A percentile compares a stretch with the other conserved stretches of the same genome.
Conservation (phyloP, 2,113 vertebrate genomes). For the Ahaetulla prasina region DNA sequence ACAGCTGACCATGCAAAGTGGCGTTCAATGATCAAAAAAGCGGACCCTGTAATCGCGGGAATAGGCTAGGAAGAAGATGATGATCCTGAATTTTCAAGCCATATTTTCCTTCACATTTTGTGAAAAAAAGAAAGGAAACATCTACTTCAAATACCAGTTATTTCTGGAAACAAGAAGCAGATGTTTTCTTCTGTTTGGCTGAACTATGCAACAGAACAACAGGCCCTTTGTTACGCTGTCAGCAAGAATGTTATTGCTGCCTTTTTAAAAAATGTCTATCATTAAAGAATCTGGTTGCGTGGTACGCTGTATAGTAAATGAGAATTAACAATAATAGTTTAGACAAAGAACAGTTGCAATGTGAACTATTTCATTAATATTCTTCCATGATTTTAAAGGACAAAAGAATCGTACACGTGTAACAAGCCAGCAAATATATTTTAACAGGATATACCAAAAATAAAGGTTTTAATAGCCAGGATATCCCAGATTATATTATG, state of each 20-base stretch:
- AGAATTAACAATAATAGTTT: neutral
- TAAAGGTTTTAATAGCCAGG: neutral
- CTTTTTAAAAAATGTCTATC: slow-evolving; percentile 55
- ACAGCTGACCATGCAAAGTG: too few relatives aligned
- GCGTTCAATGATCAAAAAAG: too few relatives aligned
- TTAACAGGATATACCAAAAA: slow-evolving; percentile 18
- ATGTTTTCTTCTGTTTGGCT: slow-evolving; percentile 64
- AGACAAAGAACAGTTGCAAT: slow-evolving; percentile 1
- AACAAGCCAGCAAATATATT: neutral
- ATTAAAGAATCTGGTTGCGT: slow-evolving; percentile 32
- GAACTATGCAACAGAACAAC: slow-evolving; percentile 63
- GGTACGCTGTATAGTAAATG: neutral
- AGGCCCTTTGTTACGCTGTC: slow-evolving; percentile 63
- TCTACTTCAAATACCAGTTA: slow-evolving; percentile 56
- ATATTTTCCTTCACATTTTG: neutral
- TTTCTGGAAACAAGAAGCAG: slow-evolving; percentile 68
- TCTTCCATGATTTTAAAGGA: slow-evolving; percentile 34
- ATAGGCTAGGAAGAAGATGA: too few relatives aligned
- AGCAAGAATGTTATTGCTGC: slow-evolving; percentile 59
- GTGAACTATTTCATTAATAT: slow-evolving; percentile 2
- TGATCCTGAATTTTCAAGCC: neutral
- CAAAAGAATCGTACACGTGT: neutral
- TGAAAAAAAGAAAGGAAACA: neutral
- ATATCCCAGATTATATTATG: neutral
- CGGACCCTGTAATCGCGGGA: too few relatives aligned